Conservation (phyloP, 2,113 vertebrate species). For the Parus major region DNA sequence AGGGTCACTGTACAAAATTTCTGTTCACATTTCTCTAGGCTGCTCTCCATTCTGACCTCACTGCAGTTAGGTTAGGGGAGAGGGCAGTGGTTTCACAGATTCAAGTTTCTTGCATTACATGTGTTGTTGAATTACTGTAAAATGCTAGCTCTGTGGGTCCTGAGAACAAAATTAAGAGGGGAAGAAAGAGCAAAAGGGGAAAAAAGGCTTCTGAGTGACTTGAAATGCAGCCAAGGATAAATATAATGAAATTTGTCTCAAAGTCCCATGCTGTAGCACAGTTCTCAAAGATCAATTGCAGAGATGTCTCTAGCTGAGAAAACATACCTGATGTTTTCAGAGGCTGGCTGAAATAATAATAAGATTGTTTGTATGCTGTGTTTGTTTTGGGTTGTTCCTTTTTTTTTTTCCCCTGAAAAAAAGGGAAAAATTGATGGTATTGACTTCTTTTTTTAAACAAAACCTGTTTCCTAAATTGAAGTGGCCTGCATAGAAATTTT, state of each 20-base stretch:
- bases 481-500: background rate
- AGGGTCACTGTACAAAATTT: background rate
- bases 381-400: background rate
- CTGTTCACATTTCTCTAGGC: background rate
- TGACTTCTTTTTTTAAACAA: background rate
- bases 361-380: background rate
- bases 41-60: slow-evolving; percentile 6
- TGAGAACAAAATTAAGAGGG: slow-evolving; percentile 42
- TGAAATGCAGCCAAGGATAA: slow-evolving; percentile 45
- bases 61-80: background rate
- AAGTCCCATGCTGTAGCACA: background rate
- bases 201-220: background rate
- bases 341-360: background rate
- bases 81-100: slow-evolving; percentile 27
- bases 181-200: slow-evolving; percentile 13
- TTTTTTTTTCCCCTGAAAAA: background rate
- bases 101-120: background rate
- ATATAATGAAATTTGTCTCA: slow-evolving; percentile 40
- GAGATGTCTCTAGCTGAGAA: slow-evolving; percentile 32
- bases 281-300: slow-evolving; percentile 35
- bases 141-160: slow-evolving; percentile 13
- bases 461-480: background rate
- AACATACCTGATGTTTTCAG: slow-evolving; percentile 39
- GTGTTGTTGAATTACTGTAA: slow-evolving; percentile 15
- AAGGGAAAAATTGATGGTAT: background rate